Base-by-base conservation (phyloP, 92 coral and sea anemone genomes). In the Pocillopora meandrina region DNA sequence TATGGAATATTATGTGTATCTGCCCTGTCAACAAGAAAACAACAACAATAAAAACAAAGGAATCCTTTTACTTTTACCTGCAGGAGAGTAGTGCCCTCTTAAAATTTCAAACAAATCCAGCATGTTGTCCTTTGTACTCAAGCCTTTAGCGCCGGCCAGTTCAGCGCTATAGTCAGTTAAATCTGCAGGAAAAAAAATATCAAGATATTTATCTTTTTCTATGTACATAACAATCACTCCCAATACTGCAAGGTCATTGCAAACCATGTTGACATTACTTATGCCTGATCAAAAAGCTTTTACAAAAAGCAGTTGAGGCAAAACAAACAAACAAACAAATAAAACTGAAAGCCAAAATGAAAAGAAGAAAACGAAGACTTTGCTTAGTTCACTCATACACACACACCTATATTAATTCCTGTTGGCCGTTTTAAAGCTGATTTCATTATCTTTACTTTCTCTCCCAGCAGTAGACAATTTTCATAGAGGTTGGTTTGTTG, bases 371-470 rank as follows among this genome's bases (percentile, higher is more conserved):
- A 19, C 34, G 63, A 75, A 55, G 57, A 81, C 60, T 12, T 26
- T 23, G 74, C 47, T 16, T 35, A 67, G 59, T 47, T 16, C 34
- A 55, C 68, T 1, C 31, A 82, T 14, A 12, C 19, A 62, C 20
- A 71, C 89, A 34, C 80, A 92, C 95, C 94, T 74, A 90, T 69
- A 57, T 79, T 78, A 64, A 84, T 90, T 18, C 91, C 95, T 14
- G 95, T 88, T 10, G 93, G 89, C 35, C 96, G 91, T 73, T 87
- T 94, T 10, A 96, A 90, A 16, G 90, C 91, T 18, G 91, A 78
- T 65, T 93, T 93, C 66, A 97, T 91, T 62, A 89, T 86, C 75
- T 91, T 85, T 12, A 97, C 91, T 63, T 90, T 94, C 36, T 94
- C 94, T 17, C 87, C 86, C 10, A 94, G 87, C 13, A 62, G 76